A percentile compares a stretch with the other conserved stretches of the same genome.
These are phyloP conservation scores for Psococerastis gibbosa DNA, from an alignment of 2,888 invertebrate genomes.

Conservation along the genomic window DNA sequence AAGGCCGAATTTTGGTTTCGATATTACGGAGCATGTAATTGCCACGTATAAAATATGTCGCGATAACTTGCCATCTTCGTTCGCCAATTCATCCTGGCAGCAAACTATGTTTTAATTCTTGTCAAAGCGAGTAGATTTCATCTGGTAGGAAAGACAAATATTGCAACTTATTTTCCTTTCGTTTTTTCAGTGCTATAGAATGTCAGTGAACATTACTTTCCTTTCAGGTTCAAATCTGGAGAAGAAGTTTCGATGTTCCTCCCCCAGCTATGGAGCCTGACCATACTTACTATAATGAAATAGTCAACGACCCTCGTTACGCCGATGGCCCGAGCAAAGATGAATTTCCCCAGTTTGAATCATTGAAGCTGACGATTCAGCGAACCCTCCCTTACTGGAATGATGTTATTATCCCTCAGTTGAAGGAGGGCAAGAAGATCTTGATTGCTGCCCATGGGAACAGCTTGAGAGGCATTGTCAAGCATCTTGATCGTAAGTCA, in stretches of 20 bases:
- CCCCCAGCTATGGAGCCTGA: conserved; percentile 63
- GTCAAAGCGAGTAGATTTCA: no score
- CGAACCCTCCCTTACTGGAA: conserved; percentile 78
- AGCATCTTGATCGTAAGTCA: conserved; percentile 61
- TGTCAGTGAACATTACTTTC: no score
- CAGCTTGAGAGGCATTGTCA: conserved; percentile 67
- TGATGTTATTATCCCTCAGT: conserved; percentile 59
- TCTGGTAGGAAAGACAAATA: no score
- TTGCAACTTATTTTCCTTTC: no score
- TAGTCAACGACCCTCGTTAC: conserved; percentile 58
- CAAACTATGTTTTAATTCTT: no score
- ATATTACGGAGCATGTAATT: no score
- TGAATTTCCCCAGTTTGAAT: conserved; percentile 67
- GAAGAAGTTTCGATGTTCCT: conserved; percentile 61
- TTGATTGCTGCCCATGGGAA: conserved; percentile 77
- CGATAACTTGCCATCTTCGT: no score
- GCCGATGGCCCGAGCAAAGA: conserved; percentile 44
- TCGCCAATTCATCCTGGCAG: no score
- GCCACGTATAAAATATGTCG: no score
- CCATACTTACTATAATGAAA: conserved; percentile 54
- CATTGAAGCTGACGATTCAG: conserved; percentile 60
- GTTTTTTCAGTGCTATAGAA: no score
- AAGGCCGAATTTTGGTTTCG: no score
- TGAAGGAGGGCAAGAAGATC: conserved; percentile 59
- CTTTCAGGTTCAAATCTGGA: conserved; percentile 64